Base-by-base conservation (phyloP, 1,140 invertebrate genomes). In the Drosophila ficusphila region DNA sequence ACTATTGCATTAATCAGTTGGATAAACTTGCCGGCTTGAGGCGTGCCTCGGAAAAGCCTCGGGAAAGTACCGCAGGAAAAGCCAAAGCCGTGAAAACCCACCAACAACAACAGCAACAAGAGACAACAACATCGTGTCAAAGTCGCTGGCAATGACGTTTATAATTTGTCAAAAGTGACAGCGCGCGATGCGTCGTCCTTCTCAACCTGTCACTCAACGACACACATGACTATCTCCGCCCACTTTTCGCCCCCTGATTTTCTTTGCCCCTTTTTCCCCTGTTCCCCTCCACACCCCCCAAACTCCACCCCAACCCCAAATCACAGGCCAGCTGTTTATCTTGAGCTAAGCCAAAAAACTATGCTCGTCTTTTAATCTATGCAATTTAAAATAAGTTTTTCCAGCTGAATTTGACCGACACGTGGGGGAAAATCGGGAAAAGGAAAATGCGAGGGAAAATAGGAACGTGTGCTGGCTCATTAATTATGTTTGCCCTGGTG, bases 81-180 rank as follows among this genome's bases (percentile, higher is more conserved):
- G 39, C 41, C 62, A 44, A 61, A 46, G 18, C 25, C 41, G 46
- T 46, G 27, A 23, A 57, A 53, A 8, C 8, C 61, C 25, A 33
- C 57, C 67, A n/a, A 46, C 44, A 58, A 52, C 44, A 64, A 56
- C 33, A 34, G 12, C 41, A 29, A 38, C 44, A 31, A 42, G 34
- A 61, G n/a, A 39, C 68, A 39, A 39, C 52, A 65, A 41, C 67
- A 65, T 58, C 76, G 41, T 73, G 68, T 86, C 82, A 86, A 86
- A 88, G 82, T 86, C 82, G 56, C 56, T 69, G 73, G 68, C 82
- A 88, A 86, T 88, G 82, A 86, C 77, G 82, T 64, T 82, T 85
- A 86, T 72, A 86, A 86, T 86, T 86, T 86, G 82, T 86, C 82
- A 86, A 86, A 88, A 81, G 71, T 81, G 82, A 88, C 82, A 86